Percentiles rank a stretch among this genome's conserved stretches.
These are phyloP conservation scores for Elephas maximus DNA, from an alignment of 2,113 vertebrate genomes.

Conservation along the genomic window DNA sequence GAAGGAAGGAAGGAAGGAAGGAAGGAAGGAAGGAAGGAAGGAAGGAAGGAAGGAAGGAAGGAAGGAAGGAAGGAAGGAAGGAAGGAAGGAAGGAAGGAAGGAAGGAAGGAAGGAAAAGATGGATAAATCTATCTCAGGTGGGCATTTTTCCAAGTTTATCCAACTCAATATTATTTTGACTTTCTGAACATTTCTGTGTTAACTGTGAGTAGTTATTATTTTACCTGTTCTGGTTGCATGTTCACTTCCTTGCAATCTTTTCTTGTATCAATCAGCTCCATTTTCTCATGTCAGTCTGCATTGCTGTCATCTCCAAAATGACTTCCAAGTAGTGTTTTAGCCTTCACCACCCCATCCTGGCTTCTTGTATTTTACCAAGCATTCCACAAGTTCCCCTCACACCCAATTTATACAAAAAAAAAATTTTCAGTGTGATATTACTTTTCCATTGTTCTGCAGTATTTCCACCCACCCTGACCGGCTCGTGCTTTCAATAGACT, in stretches of 20 bases:
- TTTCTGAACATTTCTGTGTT: neutral
- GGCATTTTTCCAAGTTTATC: neutral
- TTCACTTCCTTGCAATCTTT: neutral
- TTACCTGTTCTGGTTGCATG: neutral
- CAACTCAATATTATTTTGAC: neutral
- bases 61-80: too few species aligned
- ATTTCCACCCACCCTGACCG: neutral
- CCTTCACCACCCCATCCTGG: neutral
- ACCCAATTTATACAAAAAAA: neutral
- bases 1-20: neutral
- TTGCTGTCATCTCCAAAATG: neutral
- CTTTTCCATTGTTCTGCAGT: neutral
- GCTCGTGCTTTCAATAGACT: neutral
- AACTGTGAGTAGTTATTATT: neutral
- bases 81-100: too few species aligned
- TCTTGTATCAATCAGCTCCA: neutral
- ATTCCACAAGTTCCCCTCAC: neutral
- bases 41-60: too few species aligned
- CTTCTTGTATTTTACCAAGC: neutral
- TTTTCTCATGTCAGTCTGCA: neutral
- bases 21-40: neutral
- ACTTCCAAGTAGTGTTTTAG: neutral
- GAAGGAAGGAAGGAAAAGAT: neutral
- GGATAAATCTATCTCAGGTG: neutral
- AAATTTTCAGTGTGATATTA: neutral